A percentile compares a stretch with the other conserved stretches of the same genome.
phyloP scores from a whole-genome alignment of 2,888 invertebrate genomes.

The Drosophila peninsularis region DNA sequence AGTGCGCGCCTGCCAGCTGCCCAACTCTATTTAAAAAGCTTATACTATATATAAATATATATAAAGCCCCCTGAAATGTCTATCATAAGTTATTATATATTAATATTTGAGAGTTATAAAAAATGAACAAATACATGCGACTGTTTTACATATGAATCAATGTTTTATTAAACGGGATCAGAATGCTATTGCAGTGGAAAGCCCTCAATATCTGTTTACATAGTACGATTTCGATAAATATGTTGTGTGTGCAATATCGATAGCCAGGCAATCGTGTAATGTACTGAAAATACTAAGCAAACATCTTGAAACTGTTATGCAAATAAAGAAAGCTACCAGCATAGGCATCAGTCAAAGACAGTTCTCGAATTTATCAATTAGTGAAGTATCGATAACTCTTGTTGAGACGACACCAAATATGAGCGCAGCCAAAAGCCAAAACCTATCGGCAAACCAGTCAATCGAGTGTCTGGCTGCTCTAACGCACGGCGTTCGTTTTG shows the following conservation, averaged over 20 bases:
- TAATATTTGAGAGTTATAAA: slow-evolving; percentile 13
- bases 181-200: not conserved
- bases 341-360: not conserved
- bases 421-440: not conserved
- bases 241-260: not conserved
- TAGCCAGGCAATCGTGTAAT: not conserved
- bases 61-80: slow-evolving; percentile 7
- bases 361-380: not conserved
- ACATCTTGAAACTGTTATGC: too few relatives aligned
- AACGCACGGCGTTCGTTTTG: slow-evolving; percentile 40
- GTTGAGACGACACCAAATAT: not conserved
- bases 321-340: too few relatives aligned
- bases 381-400: slow-evolving; percentile 1
- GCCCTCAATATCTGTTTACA: not conserved
- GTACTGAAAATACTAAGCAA: not conserved
- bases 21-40: slow-evolving; percentile 78
- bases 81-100: slow-evolving; percentile 36
- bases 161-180: not conserved
- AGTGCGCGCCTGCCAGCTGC: slow-evolving; percentile 95
- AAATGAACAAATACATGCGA: slow-evolving; percentile 30
- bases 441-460: slow-evolving; percentile 27
- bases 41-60: slow-evolving; percentile 12
- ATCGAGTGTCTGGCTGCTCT: slow-evolving; percentile 36
- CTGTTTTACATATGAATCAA: slow-evolving; percentile 1
- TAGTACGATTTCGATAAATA: too few relatives aligned